phyloP scores from a whole-genome alignment of 1,140 invertebrate species.

The Halictus rubicundus region DNA sequence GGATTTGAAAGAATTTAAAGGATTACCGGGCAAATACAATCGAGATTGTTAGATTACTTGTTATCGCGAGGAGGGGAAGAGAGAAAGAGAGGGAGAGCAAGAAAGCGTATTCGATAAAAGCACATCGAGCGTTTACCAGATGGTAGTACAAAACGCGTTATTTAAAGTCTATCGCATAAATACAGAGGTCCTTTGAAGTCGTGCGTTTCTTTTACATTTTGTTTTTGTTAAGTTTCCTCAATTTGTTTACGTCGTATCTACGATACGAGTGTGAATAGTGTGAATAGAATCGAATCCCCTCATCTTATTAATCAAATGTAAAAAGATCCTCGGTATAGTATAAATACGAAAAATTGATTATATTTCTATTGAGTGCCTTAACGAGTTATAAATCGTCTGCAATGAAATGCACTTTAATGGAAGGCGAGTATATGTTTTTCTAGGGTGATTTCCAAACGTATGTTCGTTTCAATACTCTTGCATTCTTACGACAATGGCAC shows the following conservation, averaged over 20 bases:
- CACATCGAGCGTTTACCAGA: not conserved
- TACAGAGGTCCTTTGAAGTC: not conserved
- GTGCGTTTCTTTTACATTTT: not conserved
- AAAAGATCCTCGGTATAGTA: slow-evolving; percentile 15
- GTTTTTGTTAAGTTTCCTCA: slow-evolving; percentile 6
- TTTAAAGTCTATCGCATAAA: slow-evolving; percentile 2
- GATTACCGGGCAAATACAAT: not conserved
- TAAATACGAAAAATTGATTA: slow-evolving; percentile 5
- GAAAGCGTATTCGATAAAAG: slow-evolving; percentile 1
- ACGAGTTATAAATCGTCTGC: slow-evolving; percentile 24
- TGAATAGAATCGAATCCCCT: slow-evolving; percentile 27
- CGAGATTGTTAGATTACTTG: not conserved
- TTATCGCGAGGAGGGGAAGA: not conserved
- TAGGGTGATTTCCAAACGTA: not conserved
- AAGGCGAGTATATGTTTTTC: slow-evolving; percentile 22
- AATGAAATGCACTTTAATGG: slow-evolving; percentile 26
- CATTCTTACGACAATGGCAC: not conserved
- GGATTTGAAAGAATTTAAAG: not conserved
- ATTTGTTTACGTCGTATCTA: slow-evolving; percentile 6
- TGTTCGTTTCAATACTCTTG: slow-evolving; percentile 2
- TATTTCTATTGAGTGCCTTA: slow-evolving; percentile 50
- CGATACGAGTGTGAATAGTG: slow-evolving; percentile 36
- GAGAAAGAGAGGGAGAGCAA: not conserved
- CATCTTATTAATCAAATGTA: slow-evolving; percentile 20
- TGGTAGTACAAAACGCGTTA: slow-evolving; percentile 1